phyloP scores from a whole-genome alignment of 2,888 invertebrate species.

The Drosophila helvetica region DNA sequence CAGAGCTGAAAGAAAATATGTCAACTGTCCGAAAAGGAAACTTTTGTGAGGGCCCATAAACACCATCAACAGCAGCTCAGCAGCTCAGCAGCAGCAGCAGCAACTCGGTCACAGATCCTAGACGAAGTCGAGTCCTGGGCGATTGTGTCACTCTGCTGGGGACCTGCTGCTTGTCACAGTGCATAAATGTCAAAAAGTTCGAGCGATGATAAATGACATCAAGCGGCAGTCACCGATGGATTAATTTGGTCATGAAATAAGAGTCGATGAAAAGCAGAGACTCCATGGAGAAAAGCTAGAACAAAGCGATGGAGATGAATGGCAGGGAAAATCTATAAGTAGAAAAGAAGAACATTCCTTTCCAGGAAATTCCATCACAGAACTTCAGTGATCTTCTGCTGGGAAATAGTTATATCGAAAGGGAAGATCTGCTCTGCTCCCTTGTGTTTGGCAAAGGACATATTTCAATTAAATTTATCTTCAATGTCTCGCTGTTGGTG shows the following conservation, averaged over 20 bases:
- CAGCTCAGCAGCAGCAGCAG: background rate
- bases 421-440: too few species aligned
- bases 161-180: conserved; percentile 50
- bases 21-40: conserved; percentile 45
- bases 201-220: conserved; percentile 77
- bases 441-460: conserved; percentile 1
- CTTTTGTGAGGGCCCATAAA: conserved; percentile 32
- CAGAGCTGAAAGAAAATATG: conserved; percentile 51
- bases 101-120: background rate
- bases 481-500: conserved; percentile 18
- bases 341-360: background rate
- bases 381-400: too few species aligned
- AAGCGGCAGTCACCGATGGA: conserved; percentile 47
- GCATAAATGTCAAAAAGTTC: conserved; percentile 77
- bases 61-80: background rate
- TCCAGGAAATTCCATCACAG: too few species aligned
- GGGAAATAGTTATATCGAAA: too few species aligned
- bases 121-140: conserved; percentile 5
- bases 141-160: conserved; percentile 15
- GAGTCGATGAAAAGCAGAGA: background rate
- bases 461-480: conserved; percentile 72
- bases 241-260: conserved; percentile 27
- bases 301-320: conserved; percentile 3
- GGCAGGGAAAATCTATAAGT: conserved; percentile 4
- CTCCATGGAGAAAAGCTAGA: background rate